phyloP scores from a whole-genome alignment of 2,113 vertebrate genomes.

The Chrysemys picta region DNA sequence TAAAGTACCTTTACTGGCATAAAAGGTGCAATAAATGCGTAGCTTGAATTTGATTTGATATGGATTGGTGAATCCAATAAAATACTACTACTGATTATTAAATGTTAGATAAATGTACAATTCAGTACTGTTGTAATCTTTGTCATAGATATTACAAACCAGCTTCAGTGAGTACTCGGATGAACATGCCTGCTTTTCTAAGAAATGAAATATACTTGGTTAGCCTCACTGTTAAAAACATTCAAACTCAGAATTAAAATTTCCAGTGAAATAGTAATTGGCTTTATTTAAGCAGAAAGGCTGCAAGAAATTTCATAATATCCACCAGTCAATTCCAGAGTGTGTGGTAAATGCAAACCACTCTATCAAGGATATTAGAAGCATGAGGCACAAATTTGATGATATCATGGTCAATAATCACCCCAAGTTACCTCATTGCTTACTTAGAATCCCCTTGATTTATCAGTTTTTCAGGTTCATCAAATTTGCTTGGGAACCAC shows the following conservation, averaged over 20 bases:
- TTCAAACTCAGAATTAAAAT: background rate
- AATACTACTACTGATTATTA: slow-evolving; percentile 20
- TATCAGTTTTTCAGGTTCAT: slow-evolving; percentile 11
- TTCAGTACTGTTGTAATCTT: background rate
- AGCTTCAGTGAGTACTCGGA: background rate
- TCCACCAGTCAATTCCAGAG: background rate
- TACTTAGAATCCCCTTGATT: slow-evolving; percentile 33
- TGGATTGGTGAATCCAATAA: slow-evolving; percentile 17
- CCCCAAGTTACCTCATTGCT: background rate
- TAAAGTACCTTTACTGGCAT: slow-evolving; percentile 26
- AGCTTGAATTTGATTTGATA: slow-evolving; percentile 20
- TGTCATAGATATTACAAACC: background rate
- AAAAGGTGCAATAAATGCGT: background rate
- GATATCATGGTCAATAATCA: slow-evolving; percentile 21
- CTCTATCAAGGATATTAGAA: slow-evolving; percentile 3
- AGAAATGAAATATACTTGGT: background rate
- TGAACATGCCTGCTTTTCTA: background rate
- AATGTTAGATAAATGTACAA: slow-evolving; percentile 5
- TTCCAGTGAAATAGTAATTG: background rate
- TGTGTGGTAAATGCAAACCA: background rate
- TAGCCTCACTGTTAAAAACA: slow-evolving; percentile 9
- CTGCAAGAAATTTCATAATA: background rate
- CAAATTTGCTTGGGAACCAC: background rate
- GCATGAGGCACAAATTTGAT: background rate
- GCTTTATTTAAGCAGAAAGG: slow-evolving; percentile 16